Percentiles rank a stretch among this genome's conserved stretches.
Evolutionary conservation across 2,888 invertebrate species (phyloP).

Genomic region (Anoncus sp.): DNA sequence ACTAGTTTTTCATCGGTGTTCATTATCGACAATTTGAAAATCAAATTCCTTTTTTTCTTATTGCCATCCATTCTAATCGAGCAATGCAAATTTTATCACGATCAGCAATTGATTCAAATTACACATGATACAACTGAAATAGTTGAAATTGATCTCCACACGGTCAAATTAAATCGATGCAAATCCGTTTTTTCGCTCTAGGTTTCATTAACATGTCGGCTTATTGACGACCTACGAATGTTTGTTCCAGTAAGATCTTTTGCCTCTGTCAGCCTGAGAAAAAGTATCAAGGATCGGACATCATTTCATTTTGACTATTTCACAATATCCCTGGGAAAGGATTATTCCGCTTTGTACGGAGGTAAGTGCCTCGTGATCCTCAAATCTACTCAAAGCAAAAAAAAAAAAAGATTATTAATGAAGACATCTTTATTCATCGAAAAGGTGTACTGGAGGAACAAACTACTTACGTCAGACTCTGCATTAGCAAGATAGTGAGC

Average conservation of each 20-base stretch:
- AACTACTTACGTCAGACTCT: conserved; percentile 88
- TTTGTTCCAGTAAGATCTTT: conserved; percentile 90
- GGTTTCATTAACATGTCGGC: conserved; percentile 57
- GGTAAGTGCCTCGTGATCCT: conserved; percentile 76
- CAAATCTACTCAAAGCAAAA: not conserved
- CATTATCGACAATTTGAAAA: no score
- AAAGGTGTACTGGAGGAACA: conserved; percentile 89
- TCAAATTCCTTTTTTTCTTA: no score
- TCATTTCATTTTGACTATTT: conserved; percentile 96
- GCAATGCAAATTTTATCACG: no score
- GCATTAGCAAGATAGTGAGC: conserved; percentile 89
- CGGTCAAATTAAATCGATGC: no score
- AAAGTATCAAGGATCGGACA: conserved; percentile 88
- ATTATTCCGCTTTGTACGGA: conserved; percentile 94
- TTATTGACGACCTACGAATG: no score
- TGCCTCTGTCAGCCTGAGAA: conserved; percentile 95
- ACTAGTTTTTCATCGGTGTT: no score
- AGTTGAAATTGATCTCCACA: no score
- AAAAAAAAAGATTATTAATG: not conserved
- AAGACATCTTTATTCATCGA: not conserved
- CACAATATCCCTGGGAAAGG: conserved; percentile 95
- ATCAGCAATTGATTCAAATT: no score
- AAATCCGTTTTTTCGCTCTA: not conserved
- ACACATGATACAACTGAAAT: no score
- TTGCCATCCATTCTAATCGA: no score